Evolutionary conservation across 1,140 invertebrate species (phyloP).

Genomic region (Drosophila kurseongensis): DNA sequence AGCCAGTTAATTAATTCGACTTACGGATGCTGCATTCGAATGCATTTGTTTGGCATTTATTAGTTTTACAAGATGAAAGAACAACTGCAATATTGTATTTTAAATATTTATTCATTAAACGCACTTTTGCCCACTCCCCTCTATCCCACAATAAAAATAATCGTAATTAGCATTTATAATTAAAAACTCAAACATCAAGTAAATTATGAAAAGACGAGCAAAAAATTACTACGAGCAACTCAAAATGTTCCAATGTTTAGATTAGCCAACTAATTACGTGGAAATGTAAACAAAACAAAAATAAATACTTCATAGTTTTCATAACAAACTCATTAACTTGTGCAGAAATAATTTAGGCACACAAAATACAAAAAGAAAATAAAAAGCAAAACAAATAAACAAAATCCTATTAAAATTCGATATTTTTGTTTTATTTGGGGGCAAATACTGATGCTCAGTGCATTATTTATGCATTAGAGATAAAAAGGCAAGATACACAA

Average conservation of each 20-base stretch:
- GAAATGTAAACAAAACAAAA: conserved; percentile 53
- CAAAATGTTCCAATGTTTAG: conserved; percentile 79
- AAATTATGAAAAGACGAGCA: conserved; percentile 39
- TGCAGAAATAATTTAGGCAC: conserved; percentile 69
- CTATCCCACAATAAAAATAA: conserved; percentile 55
- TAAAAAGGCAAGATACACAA: no score
- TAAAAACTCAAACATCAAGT: conserved; percentile 57
- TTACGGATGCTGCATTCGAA: conserved; percentile 36
- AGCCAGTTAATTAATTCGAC: conserved; percentile 53
- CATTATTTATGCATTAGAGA: not conserved
- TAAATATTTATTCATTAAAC: conserved; percentile 81
- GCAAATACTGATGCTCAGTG: conserved; percentile 21
- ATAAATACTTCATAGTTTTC: conserved; percentile 57
- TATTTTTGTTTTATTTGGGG: not conserved
- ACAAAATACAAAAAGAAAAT: conserved; percentile 34
- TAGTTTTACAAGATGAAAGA: conserved; percentile 55
- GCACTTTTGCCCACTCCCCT: conserved; percentile 26
- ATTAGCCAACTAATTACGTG: conserved; percentile 75
- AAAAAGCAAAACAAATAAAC: conserved; percentile 34
- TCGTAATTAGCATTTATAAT: conserved; percentile 72
- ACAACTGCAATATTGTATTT: conserved; percentile 80
- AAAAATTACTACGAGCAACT: conserved; percentile 75
- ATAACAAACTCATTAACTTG: conserved; percentile 68
- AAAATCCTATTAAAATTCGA: conserved; percentile 28
- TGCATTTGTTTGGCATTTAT: conserved; percentile 40